Conservation (phyloP, 2,113 vertebrate genomes). For the Pagrus major region DNA sequence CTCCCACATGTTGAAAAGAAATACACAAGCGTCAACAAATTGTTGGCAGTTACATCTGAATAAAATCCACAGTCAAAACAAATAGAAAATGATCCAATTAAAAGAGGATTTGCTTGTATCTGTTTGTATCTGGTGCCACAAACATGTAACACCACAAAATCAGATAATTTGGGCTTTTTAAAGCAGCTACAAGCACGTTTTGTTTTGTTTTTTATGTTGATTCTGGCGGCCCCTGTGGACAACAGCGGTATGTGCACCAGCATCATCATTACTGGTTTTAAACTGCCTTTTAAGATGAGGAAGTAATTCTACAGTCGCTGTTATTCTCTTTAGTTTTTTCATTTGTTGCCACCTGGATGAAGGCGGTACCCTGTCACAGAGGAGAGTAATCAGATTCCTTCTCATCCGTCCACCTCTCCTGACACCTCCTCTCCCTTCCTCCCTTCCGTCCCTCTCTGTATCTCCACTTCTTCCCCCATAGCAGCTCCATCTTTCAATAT, state of each 20-base stretch:
- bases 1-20: neutral
- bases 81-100: neutral
- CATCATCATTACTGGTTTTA: neutral
- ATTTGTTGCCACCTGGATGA: neutral
- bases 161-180: neutral
- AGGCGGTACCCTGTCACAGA: neutral
- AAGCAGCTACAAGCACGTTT: too few relatives aligned
- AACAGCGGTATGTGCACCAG: too few relatives aligned
- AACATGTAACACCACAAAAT: neutral
- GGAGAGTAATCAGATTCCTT: neutral
- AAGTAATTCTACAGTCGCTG: neutral
- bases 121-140: neutral
- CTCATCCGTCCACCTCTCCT: conserved; percentile 15
- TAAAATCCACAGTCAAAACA: neutral
- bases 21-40: neutral
- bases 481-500: conserved; percentile 55
- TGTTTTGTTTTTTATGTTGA: too few relatives aligned
- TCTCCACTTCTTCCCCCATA: conserved; percentile 21
- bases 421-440: conserved; percentile 19
- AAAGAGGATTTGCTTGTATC: neutral
- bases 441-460: conserved; percentile 8
- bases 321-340: neutral
- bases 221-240: too few relatives aligned
- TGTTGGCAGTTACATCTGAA: neutral
- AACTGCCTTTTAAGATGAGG: neutral